Evolutionary conservation across 2,888 invertebrate species (phyloP).

Genomic region (Phaonia tiefii): DNA sequence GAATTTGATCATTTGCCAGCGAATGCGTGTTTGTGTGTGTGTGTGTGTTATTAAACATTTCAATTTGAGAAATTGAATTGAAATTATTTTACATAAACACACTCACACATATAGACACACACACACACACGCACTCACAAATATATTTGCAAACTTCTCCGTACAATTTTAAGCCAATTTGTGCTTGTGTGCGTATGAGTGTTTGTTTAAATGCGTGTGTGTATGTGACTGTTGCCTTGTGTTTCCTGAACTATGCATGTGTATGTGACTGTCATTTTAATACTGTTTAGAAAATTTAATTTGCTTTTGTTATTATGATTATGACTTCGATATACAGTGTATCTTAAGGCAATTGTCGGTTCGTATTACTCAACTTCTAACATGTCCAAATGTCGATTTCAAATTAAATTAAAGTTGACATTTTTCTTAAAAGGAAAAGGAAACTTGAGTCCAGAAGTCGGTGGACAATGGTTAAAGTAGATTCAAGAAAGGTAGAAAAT

Average conservation of each 20-base stretch:
- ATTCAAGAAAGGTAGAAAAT: too few species aligned
- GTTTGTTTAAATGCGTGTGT: constrained; percentile 8
- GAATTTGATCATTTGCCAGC: background rate
- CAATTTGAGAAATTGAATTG: constrained; percentile 60
- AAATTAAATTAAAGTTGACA: too few species aligned
- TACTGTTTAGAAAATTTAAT: constrained; percentile 8
- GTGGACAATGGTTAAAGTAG: too few species aligned
- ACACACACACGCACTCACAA: background rate
- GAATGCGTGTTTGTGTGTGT: background rate
- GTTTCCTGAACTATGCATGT: background rate
- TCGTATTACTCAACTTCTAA: background rate
- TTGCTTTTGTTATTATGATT: constrained; percentile 23
- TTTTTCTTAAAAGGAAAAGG: too few species aligned
- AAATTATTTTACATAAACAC: constrained; percentile 47
- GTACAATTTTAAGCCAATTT: constrained; percentile 15
- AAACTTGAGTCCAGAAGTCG: too few species aligned
- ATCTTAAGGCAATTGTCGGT: constrained; percentile 25
- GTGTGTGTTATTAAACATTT: constrained; percentile 44
- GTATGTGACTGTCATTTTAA: constrained; percentile 16
- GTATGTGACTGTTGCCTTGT: constrained; percentile 26
- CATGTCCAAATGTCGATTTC: too few species aligned
- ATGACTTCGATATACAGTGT: constrained; percentile 39
- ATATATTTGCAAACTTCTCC: background rate
- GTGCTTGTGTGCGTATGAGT: constrained; percentile 10
- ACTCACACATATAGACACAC: background rate